Base-by-base conservation (phyloP, 2,113 vertebrate genomes). In the Tragelaphus imberbis region DNA sequence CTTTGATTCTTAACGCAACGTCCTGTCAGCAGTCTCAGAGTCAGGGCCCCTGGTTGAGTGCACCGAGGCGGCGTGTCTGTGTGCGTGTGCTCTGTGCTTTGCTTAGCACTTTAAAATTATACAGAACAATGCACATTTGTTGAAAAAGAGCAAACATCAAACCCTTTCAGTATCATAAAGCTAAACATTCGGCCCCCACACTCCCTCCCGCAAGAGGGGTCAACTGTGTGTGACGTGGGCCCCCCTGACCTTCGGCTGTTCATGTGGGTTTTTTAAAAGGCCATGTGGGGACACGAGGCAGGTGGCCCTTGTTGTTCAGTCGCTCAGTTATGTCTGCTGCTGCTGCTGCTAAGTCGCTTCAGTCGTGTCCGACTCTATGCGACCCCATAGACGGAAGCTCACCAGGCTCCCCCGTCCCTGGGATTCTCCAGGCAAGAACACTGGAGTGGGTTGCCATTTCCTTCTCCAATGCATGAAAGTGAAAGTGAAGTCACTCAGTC, bases 31-130 rank as follows among this genome's bases (percentile, higher is more conserved):
- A 7, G 17, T 15, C 3, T 12, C 1, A 1, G 55, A n/a, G 36
- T 58, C 2, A 1, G 55, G 2, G 6, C 16, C 51, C 79, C 53
- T n/a, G 10, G 21, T 2, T 55, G n/a, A 95, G 55, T 14, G 59
- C 9, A 0, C 0, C 0, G 21, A 17, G 84, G 25, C 33, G 2
- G 44, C 2, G 2, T 27, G 7, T 80, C 23, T 25, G 10, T 25
- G 44, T 68, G 58, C 6, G 4, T 28, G 53, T 40, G 55, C 30
- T 28, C 7, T 9, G 23, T 44, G 36, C 49, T 21, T 53, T 36
- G 49, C 49, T 21, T 53, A 33, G 49, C 8, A 23, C 9, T 59
- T 77, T 21, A 19, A 16, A 58, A 17, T 88, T 36, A 36, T 25
- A 30, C 25, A 15, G 13, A 81, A 30, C 36, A 25, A 7, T 15